Conservation (phyloP, 2,797 vertebrate species). For the Loriculus beryllinus region DNA sequence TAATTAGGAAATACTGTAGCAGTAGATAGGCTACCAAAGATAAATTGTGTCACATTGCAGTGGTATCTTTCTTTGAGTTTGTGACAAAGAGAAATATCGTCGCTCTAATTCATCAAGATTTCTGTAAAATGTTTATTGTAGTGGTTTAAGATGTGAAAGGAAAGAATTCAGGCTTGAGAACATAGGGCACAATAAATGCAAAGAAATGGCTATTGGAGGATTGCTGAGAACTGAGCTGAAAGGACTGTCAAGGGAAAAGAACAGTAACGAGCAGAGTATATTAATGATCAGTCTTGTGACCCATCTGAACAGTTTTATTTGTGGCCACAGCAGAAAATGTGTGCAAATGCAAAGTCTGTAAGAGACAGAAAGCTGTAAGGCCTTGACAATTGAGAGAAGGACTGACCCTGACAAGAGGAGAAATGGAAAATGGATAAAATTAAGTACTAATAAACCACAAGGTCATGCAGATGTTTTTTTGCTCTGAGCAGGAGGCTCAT, state of each 20-base stretch:
- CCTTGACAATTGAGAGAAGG: constrained; percentile 38
- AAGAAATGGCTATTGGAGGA: neutral
- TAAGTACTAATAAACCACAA: constrained; percentile 57
- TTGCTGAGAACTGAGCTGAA: neutral
- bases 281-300: neutral
- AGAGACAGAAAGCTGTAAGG: constrained; percentile 14
- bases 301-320: neutral
- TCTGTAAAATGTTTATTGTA: neutral
- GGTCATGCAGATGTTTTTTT: constrained; percentile 60
- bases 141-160: neutral
- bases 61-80: neutral
- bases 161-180: neutral
- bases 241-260: neutral
- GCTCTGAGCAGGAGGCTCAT: constrained; percentile 8
- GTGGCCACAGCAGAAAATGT: neutral
- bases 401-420: constrained; percentile 45
- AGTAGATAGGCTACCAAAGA: neutral
- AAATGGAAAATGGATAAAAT: constrained; percentile 22
- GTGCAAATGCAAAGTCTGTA: neutral
- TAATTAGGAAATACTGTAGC: neutral
- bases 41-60: neutral
- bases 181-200: neutral
- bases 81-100: neutral
- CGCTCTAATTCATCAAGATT: neutral
- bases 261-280: neutral